A percentile compares a stretch with the other conserved stretches of the same genome.
Evolutionary conservation across 1,140 invertebrate species (phyloP).

Genomic region (Lucilia sericata): DNA sequence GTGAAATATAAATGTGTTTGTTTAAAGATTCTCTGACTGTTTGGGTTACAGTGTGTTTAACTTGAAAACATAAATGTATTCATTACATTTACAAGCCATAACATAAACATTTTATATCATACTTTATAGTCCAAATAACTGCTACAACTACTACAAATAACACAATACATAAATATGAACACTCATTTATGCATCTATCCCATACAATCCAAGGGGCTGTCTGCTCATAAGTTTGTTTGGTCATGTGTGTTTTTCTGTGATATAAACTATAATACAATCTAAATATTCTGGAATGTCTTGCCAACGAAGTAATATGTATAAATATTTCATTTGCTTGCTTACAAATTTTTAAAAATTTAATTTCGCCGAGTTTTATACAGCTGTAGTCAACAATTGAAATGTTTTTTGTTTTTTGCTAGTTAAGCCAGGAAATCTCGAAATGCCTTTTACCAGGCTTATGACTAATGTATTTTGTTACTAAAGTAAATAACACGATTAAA

Average conservation of each 20-base stretch:
- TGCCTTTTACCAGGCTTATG: too few relatives aligned
- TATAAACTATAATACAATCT: not conserved
- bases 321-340: too few relatives aligned
- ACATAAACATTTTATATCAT: slow-evolving; percentile 37
- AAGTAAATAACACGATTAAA: too few relatives aligned
- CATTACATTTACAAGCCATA: slow-evolving; percentile 37
- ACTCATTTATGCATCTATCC: not conserved
- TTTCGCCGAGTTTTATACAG: too few relatives aligned
- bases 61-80: slow-evolving; percentile 33
- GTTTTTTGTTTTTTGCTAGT: too few relatives aligned
- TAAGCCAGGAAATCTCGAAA: too few relatives aligned
- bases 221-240: not conserved
- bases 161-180: not conserved
- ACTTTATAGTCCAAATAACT: not conserved
- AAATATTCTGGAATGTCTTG: too few relatives aligned
- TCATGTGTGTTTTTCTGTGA: not conserved
- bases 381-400: too few relatives aligned
- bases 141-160: not conserved
- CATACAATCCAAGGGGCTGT: not conserved
- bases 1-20: not conserved
- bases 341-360: too few relatives aligned
- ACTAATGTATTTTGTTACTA: too few relatives aligned
- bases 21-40: not conserved
- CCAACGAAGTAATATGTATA: too few relatives aligned
- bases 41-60: not conserved